These are phyloP conservation scores for Alsophila aescularia DNA, from an alignment of 2,888 invertebrate species.

Conservation along the genomic window DNA sequence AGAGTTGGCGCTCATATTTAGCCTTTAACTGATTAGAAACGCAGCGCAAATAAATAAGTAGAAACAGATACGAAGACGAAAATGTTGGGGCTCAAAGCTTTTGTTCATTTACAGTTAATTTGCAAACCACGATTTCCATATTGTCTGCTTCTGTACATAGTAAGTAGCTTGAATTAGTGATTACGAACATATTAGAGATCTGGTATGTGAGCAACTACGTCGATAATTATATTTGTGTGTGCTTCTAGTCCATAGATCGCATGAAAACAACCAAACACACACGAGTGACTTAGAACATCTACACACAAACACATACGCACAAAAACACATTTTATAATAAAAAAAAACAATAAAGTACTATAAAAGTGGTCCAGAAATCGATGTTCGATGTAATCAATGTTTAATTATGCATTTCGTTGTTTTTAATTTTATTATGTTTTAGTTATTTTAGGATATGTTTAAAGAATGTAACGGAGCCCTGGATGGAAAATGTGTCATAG, in stretches of 20 bases:
- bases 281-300: slow-evolving; percentile 52
- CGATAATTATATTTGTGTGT: slow-evolving; percentile 64
- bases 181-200: slow-evolving; percentile 53
- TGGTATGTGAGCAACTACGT: slow-evolving; percentile 82
- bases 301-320: slow-evolving; percentile 57
- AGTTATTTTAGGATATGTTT: slow-evolving; percentile 50
- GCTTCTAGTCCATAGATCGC: slow-evolving; percentile 73
- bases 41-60: slow-evolving; percentile 17
- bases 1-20: too few relatives aligned
- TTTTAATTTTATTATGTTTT: slow-evolving; percentile 46
- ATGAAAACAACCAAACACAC: slow-evolving; percentile 66
- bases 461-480: slow-evolving; percentile 73
- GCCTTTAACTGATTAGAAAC: slow-evolving; percentile 23
- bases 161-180: slow-evolving; percentile 52
- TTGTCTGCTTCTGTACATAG: slow-evolving; percentile 61
- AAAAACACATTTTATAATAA: slow-evolving; percentile 46
- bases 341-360: slow-evolving; percentile 40
- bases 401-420: slow-evolving; percentile 52
- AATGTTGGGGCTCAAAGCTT: slow-evolving; percentile 6
- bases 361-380: slow-evolving; percentile 48
- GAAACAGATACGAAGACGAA: background rate
- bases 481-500: slow-evolving; percentile 62
- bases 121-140: slow-evolving; percentile 24
- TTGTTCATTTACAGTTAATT: slow-evolving; percentile 12
- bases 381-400: slow-evolving; percentile 68